Percentiles rank a stretch among this genome's conserved stretches.
These are phyloP conservation scores for Xerus inauris DNA, from an alignment of 2,113 vertebrate genomes.

Conservation along the genomic window DNA sequence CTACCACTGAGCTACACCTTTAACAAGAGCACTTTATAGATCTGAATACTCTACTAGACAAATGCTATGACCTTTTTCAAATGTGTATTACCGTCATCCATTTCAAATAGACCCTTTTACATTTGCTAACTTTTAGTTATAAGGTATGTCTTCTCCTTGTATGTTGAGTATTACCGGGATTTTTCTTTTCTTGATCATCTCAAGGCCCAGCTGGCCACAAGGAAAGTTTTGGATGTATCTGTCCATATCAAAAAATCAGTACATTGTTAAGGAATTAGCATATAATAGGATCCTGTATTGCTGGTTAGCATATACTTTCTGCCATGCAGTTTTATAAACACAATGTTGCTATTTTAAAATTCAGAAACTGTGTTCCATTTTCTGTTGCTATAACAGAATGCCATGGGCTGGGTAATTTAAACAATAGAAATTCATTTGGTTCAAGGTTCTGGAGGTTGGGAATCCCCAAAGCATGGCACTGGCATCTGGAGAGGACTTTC, in stretches of 20 bases:
- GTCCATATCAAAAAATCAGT: neutral
- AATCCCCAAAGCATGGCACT: neutral
- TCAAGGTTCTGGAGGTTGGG: neutral
- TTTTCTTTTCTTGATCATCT: neutral
- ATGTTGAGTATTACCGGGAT: neutral
- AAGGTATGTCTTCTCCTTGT: neutral
- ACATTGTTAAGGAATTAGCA: neutral
- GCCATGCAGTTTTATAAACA: neutral
- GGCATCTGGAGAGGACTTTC: neutral
- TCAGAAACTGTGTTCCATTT: neutral
- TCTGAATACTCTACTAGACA: neutral
- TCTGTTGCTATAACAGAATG: neutral
- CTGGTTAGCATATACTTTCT: neutral
- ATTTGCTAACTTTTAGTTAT: neutral
- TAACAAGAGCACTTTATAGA: neutral
- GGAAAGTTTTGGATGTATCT: neutral
- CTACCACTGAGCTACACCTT: too few relatives aligned
- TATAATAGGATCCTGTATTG: neutral
- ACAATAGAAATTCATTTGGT: neutral
- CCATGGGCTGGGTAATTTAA: neutral
- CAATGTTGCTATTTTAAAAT: neutral
- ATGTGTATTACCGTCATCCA: neutral
- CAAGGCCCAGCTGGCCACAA: neutral
- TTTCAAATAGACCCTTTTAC: neutral
- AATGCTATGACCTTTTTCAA: neutral